A percentile compares a stretch with the other conserved stretches of the same genome.
phyloP scores from a whole-genome alignment of 2,113 vertebrate species.

The Ailuropoda melanoleuca region DNA sequence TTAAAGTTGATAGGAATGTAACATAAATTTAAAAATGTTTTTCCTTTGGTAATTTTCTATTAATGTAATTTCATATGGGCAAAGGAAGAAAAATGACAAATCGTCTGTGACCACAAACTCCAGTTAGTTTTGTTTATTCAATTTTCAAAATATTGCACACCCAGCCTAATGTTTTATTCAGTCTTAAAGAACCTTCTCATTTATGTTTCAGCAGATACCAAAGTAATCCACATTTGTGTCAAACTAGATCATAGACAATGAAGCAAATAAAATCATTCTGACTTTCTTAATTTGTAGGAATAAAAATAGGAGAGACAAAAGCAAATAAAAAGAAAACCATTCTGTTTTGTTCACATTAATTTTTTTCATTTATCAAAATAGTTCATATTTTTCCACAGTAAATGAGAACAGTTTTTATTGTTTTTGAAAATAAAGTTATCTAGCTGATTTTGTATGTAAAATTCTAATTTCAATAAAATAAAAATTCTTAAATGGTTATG shows the following conservation, averaged over 20 bases:
- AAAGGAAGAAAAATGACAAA: slow-evolving; percentile 50
- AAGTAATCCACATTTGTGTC: slow-evolving; percentile 13
- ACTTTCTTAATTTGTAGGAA: neutral
- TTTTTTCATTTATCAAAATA: slow-evolving; percentile 36
- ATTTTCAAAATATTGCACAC: slow-evolving; percentile 26
- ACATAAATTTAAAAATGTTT: slow-evolving; percentile 37
- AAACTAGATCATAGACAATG: neutral
- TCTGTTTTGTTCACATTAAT: neutral
- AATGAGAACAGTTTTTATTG: slow-evolving; percentile 71
- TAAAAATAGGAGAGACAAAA: neutral
- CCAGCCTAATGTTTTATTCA: neutral
- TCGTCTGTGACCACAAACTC: neutral
- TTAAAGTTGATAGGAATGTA: neutral
- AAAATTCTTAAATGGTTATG: slow-evolving; percentile 68
- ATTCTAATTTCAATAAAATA: slow-evolving; percentile 74
- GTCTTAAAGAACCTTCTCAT: neutral
- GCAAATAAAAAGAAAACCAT: slow-evolving; percentile 17
- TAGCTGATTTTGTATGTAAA: slow-evolving; percentile 74
- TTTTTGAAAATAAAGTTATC: slow-evolving; percentile 78
- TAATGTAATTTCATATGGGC: slow-evolving; percentile 26
- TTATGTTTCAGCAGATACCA: slow-evolving; percentile 50
- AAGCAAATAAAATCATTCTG: neutral
- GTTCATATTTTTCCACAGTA: slow-evolving; percentile 54
- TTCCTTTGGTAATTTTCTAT: slow-evolving; percentile 16
- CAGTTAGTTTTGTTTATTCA: slow-evolving; percentile 22